Base-by-base conservation (phyloP, 2,797 vertebrate genomes). In the Enteromius argenteus region DNA sequence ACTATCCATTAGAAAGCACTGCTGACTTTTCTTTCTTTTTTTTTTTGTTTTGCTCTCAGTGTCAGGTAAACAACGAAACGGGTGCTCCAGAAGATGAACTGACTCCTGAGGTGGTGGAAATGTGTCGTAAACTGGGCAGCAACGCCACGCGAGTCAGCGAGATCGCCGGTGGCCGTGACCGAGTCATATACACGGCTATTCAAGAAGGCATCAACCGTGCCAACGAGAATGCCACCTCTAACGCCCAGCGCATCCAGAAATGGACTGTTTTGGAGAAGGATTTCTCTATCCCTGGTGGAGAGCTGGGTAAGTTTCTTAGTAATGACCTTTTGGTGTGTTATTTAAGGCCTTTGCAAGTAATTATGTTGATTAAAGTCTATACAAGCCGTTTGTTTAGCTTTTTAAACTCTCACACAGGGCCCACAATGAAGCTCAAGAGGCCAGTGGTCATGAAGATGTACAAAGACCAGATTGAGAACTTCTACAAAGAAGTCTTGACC, bases 361-460 rank as follows among this genome's bases (percentile, higher is more conserved):
- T 64, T 30, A 19, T 64, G 17, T 75, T 32, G 9, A 17, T 69
- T 42, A 60, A 81, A 13, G 37, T 83, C 23, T 66, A 11, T 27
- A 44, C 13, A 14, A 4, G 15, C 27, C 46, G 23, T 51, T 62
- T 81, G 49, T 77, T 37, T 80, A 35, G 19, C 80, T 35, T 42
- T 69, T 51, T 74, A 32, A 49, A 73, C 14, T 78, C 11, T 80
- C 39, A 53, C 1, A 0, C 89, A 99, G 98, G 98, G 58, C 97
- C 98, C 0, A 98, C 97, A 0, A 95, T 97, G 95, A 99, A 99
- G 93, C 91, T 99, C 86, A 98, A 94, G 93, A 92, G 98, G 56
- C 90, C 94, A 0, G 93, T 93, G 72, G 96, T 98, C 35, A 39
- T n/a, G 39, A 94, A 97, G 90, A 98, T 97, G 90, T 98, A 98